Conservation (phyloP, 2,113 vertebrate genomes). For the Heterotis niloticus region DNA sequence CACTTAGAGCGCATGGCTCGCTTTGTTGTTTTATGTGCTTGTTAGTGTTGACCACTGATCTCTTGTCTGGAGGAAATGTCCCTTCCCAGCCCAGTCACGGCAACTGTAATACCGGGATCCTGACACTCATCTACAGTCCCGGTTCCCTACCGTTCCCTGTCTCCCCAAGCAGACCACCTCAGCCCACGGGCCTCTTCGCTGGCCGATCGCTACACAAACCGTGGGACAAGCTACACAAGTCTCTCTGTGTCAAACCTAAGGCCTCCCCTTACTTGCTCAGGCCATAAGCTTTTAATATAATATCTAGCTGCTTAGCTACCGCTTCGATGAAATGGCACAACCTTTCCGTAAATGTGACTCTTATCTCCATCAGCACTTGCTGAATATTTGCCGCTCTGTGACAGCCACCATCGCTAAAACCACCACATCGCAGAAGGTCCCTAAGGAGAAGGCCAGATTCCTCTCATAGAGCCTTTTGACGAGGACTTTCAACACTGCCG, state of each 20-base stretch:
- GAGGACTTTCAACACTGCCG: no score
- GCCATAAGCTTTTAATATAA: no score
- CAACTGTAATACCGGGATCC: background rate
- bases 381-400: no score
- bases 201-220: background rate
- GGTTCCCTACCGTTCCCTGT: no score
- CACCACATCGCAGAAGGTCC: no score
- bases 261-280: no score
- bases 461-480: no score
- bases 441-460: no score
- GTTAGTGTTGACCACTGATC: background rate
- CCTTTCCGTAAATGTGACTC: no score
- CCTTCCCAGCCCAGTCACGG: background rate
- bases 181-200: background rate
- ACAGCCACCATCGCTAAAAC: no score
- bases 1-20: background rate
- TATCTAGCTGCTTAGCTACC: background rate
- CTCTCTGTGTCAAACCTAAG: background rate
- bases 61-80: constrained; percentile 2
- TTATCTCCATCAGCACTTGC: no score
- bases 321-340: background rate
- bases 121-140: background rate
- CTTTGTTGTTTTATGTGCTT: background rate
- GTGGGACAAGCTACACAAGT: background rate
- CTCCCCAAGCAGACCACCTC: background rate